phyloP scores from a whole-genome alignment of 2,113 vertebrate species.

The Thalassoma bifasciatum region DNA sequence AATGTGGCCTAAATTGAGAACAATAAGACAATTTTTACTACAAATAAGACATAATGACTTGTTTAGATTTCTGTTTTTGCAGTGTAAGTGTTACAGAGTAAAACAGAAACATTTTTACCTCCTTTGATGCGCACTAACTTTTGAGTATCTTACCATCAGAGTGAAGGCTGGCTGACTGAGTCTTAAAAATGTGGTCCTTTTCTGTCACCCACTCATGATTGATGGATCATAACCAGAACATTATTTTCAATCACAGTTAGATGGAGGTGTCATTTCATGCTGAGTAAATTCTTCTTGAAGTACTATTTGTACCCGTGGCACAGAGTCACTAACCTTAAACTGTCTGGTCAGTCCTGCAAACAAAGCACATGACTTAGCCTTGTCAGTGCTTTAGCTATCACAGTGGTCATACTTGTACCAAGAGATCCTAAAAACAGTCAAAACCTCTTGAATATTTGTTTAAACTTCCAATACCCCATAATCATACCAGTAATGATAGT shows the following conservation, averaged over 20 bases:
- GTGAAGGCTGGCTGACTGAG: conserved; percentile 83
- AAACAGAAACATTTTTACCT: too few relatives aligned
- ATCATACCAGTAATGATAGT: conserved; percentile 80
- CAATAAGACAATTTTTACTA: too few relatives aligned
- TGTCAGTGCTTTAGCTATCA: conserved; percentile 65
- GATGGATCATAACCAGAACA: conserved; percentile 89
- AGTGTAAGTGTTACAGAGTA: too few relatives aligned
- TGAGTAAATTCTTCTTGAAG: conserved; percentile 82
- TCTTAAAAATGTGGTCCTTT: conserved; percentile 89
- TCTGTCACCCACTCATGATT: conserved; percentile 80
- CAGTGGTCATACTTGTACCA: conserved; percentile 67
- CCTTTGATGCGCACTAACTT: conserved; percentile 40
- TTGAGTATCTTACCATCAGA: conserved; percentile 85
- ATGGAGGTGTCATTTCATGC: conserved; percentile 71
- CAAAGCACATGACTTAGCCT: conserved; percentile 57
- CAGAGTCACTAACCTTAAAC: conserved; percentile 68
- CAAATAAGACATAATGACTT: too few relatives aligned
- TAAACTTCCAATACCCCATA: conserved; percentile 80
- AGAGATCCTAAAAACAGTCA: conserved; percentile 77
- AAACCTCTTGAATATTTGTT: conserved; percentile 79
- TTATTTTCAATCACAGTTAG: conserved; percentile 83
- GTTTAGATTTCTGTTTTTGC: too few relatives aligned
- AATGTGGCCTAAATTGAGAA: too few relatives aligned
- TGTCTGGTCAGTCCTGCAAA: conserved; percentile 59
- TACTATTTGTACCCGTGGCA: conserved; percentile 75